Base-by-base conservation (phyloP, 2,888 invertebrate species). In the Onthophagus sagittarius region DNA sequence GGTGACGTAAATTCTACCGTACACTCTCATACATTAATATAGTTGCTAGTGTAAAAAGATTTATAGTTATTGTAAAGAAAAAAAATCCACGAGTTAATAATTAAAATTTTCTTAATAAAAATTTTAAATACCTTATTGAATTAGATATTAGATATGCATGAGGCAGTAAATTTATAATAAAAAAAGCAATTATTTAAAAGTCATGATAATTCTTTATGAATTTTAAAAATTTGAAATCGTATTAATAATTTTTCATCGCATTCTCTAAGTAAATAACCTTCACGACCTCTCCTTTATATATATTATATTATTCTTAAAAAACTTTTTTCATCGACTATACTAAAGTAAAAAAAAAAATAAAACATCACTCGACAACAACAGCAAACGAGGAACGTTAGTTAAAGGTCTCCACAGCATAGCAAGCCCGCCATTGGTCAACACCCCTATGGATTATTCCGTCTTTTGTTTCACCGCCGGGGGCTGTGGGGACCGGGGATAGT, bases 391-490 rank as follows among this genome's bases (percentile, higher is more conserved):
- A 77, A 76, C 76, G 76, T 74, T 53, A 11, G 39, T 53, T 53
- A 53, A 76, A 78, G 77, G 74, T 74, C 77, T 75, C 77, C 76
- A 77, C 75, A 74, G 75, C 77, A 53, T 53, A 76, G 76, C 75
- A 72, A 74, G 82, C 80, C 83, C 83, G 84, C 84, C 84, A 85
- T 85, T 85, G 85, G 85, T 84, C 85, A 85, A 82, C 84, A 80
- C 81, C 83, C 82, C 84, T 84, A 85, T 85, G 85, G 85, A 85
- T 85, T 85, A 85, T 85, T 84, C 85, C 82, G 84, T 84, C 85
- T 85, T 85, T 85, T 85, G 85, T 85, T 85, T 85, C 85, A 83
- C 83, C 83, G 82, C 81, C 77, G 76, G 79, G 76, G 75, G 74
- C 76, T 76, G 75, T 67, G 72, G 75, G 75, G 31, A 72, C 23